A percentile compares a stretch with the other conserved stretches of the same genome.
These are phyloP conservation scores for Mobula birostris DNA, from an alignment of 2,113 vertebrate genomes.

Conservation along the genomic window DNA sequence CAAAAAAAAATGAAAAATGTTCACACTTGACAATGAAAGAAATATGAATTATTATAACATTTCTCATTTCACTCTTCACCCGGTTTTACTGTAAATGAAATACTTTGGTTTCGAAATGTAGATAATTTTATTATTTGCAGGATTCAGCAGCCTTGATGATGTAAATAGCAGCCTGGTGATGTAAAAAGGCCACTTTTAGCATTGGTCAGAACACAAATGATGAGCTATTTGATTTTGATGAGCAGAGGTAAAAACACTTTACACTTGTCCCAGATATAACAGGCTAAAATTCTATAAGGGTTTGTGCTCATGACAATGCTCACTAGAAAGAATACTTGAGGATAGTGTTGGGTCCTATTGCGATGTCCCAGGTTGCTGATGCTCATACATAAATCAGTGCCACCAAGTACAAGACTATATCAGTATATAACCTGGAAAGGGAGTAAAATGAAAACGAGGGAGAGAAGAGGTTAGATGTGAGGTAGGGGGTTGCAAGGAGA, in stretches of 20 bases:
- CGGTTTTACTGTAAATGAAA: no score
- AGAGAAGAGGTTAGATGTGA: not conserved
- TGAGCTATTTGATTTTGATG: not conserved
- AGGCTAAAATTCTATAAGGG: not conserved
- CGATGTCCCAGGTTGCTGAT: not conserved
- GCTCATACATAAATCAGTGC: not conserved
- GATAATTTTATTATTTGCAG: not conserved
- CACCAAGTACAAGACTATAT: not conserved
- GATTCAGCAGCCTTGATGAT: not conserved
- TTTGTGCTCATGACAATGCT: not conserved
- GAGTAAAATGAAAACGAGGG: not conserved
- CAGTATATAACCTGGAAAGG: not conserved
- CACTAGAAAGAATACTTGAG: not conserved
- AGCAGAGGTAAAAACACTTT: not conserved
- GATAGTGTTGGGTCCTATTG: not conserved
- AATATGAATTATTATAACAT: no score
- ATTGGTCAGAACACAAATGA: not conserved
- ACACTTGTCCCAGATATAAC: not conserved
- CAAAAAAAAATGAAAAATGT: no score
- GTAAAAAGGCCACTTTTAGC: not conserved
- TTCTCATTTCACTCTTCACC: no score
- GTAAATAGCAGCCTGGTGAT: not conserved
- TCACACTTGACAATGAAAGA: no score
- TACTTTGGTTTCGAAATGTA: not conserved
- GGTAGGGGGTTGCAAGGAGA: no score